These are phyloP conservation scores for Tympanoctomys barrerae DNA, from an alignment of 2,797 vertebrate species.

Conservation along the genomic window DNA sequence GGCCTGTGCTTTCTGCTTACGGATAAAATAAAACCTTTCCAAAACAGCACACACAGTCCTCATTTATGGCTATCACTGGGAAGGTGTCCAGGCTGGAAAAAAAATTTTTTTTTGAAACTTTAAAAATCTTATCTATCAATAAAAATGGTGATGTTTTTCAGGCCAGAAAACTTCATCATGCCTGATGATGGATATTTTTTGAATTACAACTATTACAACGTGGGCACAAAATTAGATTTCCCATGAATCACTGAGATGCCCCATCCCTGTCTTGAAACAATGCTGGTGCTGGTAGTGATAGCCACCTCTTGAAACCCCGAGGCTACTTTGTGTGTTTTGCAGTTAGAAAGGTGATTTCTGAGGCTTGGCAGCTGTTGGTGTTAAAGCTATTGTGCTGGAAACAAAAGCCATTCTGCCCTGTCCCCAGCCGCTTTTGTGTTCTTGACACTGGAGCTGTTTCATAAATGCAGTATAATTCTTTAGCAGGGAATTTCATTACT, in stretches of 20 bases:
- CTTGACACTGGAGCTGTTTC: constrained; percentile 82
- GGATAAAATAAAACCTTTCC: constrained; percentile 10
- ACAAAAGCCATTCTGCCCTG: constrained; percentile 83
- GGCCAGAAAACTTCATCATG: constrained; percentile 47
- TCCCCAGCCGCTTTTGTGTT: constrained; percentile 80
- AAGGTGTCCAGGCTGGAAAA: constrained; percentile 42
- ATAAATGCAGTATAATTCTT: constrained; percentile 82
- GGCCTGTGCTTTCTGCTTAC: not conserved
- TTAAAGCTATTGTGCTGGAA: constrained; percentile 85
- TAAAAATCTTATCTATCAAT: constrained; percentile 60
- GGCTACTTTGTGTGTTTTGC: constrained; percentile 87
- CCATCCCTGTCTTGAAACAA: constrained; percentile 78
- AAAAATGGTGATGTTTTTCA: not conserved
- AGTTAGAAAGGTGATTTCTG: constrained; percentile 87
- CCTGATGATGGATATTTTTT: constrained; percentile 65
- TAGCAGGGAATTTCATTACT: constrained; percentile 74
- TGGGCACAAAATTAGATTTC: constrained; percentile 77
- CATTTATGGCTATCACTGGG: not conserved
- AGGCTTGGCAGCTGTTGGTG: constrained; percentile 87
- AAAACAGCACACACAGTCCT: not conserved
- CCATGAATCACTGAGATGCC: constrained; percentile 78
- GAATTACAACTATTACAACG: constrained; percentile 73
- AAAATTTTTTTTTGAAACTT: not conserved
- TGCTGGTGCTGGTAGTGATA: constrained; percentile 84
- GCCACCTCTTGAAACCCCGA: constrained; percentile 90